Percentiles rank a stretch among this genome's conserved stretches.
These are phyloP conservation scores for Idaea straminata DNA, from an alignment of 2,888 invertebrate genomes.

Conservation along the genomic window DNA sequence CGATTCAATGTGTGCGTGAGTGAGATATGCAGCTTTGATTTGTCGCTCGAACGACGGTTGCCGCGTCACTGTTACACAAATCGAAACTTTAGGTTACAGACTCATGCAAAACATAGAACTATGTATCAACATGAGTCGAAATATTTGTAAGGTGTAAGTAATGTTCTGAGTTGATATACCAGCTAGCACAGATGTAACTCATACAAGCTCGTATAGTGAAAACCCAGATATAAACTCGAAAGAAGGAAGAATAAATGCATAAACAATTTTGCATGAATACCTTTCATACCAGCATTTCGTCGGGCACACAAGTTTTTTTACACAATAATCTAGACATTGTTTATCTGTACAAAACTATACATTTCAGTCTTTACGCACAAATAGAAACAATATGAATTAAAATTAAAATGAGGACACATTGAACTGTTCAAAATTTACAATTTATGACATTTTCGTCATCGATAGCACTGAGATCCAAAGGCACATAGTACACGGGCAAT, in stretches of 20 bases:
- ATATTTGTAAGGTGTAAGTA: not conserved
- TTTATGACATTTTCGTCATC: constrained; percentile 43
- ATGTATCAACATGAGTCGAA: not conserved
- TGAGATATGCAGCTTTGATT: too few relatives aligned
- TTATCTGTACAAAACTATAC: constrained; percentile 60
- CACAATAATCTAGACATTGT: constrained; percentile 60
- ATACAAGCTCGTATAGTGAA: not conserved
- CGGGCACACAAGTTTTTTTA: constrained; percentile 58
- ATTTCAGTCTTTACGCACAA: constrained; percentile 63
- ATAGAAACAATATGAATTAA: constrained; percentile 44
- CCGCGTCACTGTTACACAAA: too few relatives aligned
- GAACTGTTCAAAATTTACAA: constrained; percentile 28
- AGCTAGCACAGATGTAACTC: constrained; percentile 2
- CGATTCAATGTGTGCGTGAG: too few relatives aligned
- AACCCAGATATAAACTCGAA: not conserved
- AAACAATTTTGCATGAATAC: constrained; percentile 26
- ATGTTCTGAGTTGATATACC: not conserved
- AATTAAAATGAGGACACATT: constrained; percentile 33
- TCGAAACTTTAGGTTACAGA: too few relatives aligned
- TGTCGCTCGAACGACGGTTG: too few relatives aligned
- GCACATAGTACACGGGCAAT: constrained; percentile 61
- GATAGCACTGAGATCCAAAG: constrained; percentile 48
- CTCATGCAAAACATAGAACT: not conserved
- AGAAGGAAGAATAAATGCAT: not conserved
- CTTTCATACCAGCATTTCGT: constrained; percentile 37